These are phyloP conservation scores for Phengaris alcon DNA, from an alignment of 2,888 invertebrate species.

Conservation along the genomic window DNA sequence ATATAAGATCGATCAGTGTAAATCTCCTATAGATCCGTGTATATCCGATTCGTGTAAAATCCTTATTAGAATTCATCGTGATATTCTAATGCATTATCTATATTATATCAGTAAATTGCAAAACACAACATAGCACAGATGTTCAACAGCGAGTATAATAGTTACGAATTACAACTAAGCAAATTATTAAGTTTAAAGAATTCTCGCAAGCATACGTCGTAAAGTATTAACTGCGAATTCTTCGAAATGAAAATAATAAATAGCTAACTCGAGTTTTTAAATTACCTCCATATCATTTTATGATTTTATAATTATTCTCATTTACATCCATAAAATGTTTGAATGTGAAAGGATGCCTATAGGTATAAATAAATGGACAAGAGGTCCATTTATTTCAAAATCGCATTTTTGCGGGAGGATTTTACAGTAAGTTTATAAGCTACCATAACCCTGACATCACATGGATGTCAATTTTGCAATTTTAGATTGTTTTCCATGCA, in stretches of 20 bases:
- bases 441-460: neutral
- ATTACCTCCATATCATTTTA: neutral
- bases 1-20: too few relatives aligned
- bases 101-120: neutral
- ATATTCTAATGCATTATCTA: neutral
- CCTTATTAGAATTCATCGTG: neutral
- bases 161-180: slow-evolving; percentile 11
- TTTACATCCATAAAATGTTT: slow-evolving; percentile 1
- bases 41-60: too few relatives aligned
- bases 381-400: neutral
- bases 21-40: too few relatives aligned
- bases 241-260: slow-evolving; percentile 11
- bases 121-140: neutral
- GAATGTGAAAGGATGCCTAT: neutral
- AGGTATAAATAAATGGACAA: neutral
- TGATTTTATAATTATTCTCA: neutral
- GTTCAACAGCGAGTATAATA: neutral
- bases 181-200: slow-evolving; percentile 9
- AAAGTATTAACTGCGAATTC: slow-evolving; percentile 18
- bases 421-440: neutral
- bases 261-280: neutral
- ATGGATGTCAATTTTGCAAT: neutral
- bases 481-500: too few relatives aligned
- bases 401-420: neutral
- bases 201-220: slow-evolving; percentile 3